These are phyloP conservation scores for Caenorhabditis sp. DNA, from an alignment of 2,888 invertebrate genomes.

Conservation along the genomic window DNA sequence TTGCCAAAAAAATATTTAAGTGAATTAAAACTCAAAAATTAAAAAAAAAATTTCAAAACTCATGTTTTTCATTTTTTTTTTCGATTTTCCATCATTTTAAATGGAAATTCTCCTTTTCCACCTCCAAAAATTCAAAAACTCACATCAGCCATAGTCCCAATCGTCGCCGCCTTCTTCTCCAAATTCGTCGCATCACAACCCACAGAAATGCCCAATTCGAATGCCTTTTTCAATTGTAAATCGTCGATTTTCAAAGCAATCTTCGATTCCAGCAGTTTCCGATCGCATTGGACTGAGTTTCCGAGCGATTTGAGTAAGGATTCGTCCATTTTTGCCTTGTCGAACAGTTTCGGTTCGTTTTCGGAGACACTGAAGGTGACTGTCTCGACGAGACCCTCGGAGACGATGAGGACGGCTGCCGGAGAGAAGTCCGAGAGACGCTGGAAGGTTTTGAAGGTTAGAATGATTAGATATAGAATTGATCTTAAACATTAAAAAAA, in stretches of 20 bases:
- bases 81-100: too few relatives aligned
- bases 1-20: too few relatives aligned
- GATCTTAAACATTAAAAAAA: too few relatives aligned
- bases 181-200: slow-evolving; percentile 60
- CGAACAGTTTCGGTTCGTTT: slow-evolving; percentile 75
- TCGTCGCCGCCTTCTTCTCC: slow-evolving; percentile 59
- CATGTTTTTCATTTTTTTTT: not conserved
- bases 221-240: slow-evolving; percentile 69
- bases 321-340: slow-evolving; percentile 76
- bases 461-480: too few relatives aligned
- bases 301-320: slow-evolving; percentile 72
- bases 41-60: not conserved
- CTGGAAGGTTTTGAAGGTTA: too few relatives aligned
- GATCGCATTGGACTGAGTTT: slow-evolving; percentile 39
- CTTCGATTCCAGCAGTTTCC: slow-evolving; percentile 52
- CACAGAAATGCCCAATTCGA: slow-evolving; percentile 77
- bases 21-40: too few relatives aligned
- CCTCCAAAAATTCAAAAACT: slow-evolving; percentile 22
- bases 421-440: slow-evolving; percentile 59
- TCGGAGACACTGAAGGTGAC: slow-evolving; percentile 68
- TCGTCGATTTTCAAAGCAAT: slow-evolving; percentile 68
- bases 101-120: too few relatives aligned
- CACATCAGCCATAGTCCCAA: slow-evolving; percentile 68
- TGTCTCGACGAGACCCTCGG: slow-evolving; percentile 68
- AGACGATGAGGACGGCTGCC: slow-evolving; percentile 57